Evolutionary conservation across 92 coral and sea anemone genomes (phyloP).

Genomic region (Chrysogorgia sp.): DNA sequence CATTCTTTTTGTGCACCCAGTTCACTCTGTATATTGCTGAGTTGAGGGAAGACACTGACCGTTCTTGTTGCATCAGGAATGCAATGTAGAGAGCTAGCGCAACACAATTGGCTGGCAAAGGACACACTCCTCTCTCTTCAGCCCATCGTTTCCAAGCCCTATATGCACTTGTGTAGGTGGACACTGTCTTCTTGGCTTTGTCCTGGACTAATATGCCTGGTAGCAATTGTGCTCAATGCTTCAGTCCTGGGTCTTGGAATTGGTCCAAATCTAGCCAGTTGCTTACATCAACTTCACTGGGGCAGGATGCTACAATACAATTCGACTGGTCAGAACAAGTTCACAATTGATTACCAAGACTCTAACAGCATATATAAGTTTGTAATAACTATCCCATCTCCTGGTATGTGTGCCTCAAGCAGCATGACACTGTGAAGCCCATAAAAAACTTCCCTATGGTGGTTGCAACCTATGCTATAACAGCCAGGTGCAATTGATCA

Average conservation of each 20-base stretch:
- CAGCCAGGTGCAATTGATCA: too few relatives aligned
- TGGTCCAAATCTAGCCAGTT: neutral
- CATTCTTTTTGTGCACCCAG: constrained; percentile 49
- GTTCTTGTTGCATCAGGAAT: constrained; percentile 10
- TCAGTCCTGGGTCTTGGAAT: constrained; percentile 8
- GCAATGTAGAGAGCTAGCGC: constrained; percentile 6
- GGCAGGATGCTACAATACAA: neutral
- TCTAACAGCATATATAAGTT: too few relatives aligned
- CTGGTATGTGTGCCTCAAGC: too few relatives aligned
- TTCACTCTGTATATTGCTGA: constrained; percentile 15
- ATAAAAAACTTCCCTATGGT: too few relatives aligned
- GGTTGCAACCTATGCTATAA: too few relatives aligned
- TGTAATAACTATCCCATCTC: too few relatives aligned
- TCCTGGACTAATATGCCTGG: neutral
- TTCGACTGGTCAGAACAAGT: too few relatives aligned
- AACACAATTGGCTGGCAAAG: constrained; percentile 3
- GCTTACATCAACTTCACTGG: neutral
- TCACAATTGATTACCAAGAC: too few relatives aligned
- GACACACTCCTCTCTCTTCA: neutral
- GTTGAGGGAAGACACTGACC: constrained; percentile 17
- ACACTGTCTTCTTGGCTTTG: neutral
- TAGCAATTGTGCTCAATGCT: constrained; percentile 1
- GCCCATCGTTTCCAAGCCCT: constrained; percentile 21
- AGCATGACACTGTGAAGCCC: too few relatives aligned
- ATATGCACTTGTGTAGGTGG: neutral